Evolutionary conservation across 2,888 invertebrate species (phyloP).

Genomic region (Antitype chi): DNA sequence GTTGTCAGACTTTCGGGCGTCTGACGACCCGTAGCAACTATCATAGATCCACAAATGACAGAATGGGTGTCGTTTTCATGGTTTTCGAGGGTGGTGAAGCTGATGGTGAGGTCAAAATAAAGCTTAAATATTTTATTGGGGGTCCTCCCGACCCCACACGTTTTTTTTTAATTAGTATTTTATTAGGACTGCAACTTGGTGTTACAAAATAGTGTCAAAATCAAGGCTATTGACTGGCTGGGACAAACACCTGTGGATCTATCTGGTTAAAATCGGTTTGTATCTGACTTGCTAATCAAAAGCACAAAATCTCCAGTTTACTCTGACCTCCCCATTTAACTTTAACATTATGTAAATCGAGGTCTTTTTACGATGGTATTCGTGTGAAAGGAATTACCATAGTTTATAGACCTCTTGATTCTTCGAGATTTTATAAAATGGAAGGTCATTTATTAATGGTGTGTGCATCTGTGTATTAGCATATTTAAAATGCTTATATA

Average conservation of each 20-base stretch:
- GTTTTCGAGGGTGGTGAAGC: no score
- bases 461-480: neutral
- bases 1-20: neutral
- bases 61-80: no score
- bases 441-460: neutral
- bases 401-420: neutral
- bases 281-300: conserved; percentile 6
- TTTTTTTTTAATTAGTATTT: no score
- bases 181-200: neutral
- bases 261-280: conserved; percentile 22
- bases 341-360: neutral
- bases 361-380: neutral
- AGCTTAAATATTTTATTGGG: no score
- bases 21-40: neutral
- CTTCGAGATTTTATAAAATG: neutral
- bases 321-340: neutral
- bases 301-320: neutral
- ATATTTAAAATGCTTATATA: neutral
- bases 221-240: conserved; percentile 24
- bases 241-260: neutral
- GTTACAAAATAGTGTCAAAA: conserved; percentile 18
- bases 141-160: no score
- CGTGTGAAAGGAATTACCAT: neutral
- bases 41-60: neutral
- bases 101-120: no score